Evolutionary conservation across 2,888 invertebrate species (phyloP).

Genomic region (Leucozona laternaria): DNA sequence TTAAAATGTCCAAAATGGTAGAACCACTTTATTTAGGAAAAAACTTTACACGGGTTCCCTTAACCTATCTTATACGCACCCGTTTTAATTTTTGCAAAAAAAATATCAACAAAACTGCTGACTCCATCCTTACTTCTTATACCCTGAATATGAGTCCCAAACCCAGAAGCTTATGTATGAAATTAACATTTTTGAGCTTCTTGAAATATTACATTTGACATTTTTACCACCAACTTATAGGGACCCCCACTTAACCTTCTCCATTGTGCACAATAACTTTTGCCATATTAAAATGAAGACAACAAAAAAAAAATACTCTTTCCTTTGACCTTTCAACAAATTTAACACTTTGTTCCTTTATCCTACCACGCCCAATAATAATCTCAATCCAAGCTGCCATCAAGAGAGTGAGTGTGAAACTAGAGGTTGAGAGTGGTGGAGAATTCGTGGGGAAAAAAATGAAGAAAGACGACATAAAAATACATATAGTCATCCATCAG

Average conservation of each 20-base stretch:
- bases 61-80: no score
- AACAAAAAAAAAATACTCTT: neutral
- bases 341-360: slow-evolving; percentile 21
- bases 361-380: slow-evolving; percentile 26
- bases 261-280: slow-evolving; percentile 1
- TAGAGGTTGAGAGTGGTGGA: neutral
- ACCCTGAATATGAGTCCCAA: neutral
- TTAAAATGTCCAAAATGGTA: no score
- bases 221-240: neutral
- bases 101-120: no score
- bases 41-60: no score
- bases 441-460: neutral
- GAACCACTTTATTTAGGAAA: no score
- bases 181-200: neutral
- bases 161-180: neutral
- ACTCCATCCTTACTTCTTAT: no score
- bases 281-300: neutral
- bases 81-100: no score
- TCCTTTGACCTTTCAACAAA: slow-evolving; percentile 23
- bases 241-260: slow-evolving; percentile 16
- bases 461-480: slow-evolving; percentile 23
- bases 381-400: neutral
- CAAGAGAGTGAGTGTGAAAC: neutral
- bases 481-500: neutral
- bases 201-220: slow-evolving; percentile 13